Evolutionary conservation across 2,888 invertebrate genomes (phyloP), one percentile per base, ranked within the genome.

Genomic region (Tetropium fuscum): DNA sequence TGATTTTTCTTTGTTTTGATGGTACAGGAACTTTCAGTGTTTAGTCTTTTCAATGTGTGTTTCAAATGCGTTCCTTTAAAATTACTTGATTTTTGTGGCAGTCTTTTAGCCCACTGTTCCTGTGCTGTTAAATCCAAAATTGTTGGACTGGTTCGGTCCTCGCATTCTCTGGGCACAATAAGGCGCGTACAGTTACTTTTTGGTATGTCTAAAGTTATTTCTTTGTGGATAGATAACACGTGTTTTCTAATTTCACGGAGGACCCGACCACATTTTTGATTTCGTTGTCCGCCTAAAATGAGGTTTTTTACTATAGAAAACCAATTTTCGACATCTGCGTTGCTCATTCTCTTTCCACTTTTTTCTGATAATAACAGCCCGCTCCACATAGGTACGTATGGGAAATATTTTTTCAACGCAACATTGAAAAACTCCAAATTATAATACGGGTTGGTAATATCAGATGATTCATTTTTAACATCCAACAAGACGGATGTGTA

Each of bases 201-300:
- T 16, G 51, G 51, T 13, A 40, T 40, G 20, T 38, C 25, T 18
- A 51, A 40, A 22, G 25, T 8, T 20, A 51, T 25, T 40, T 51
- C 51, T 36, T 51, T 51, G 27, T 51, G 38, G n/a, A 51, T 51
- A 18, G 51, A 38, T 25, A 38, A 20, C 13, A 51, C 38, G 27
- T 15, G 36, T 25, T 38, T 51, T 40, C 51, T 51, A 8, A 51
- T 51, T 1, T 38, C 6, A 16, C 51, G 4, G 5, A 51, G 20
- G n/a, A 51, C 40, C 25, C 40, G 10, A 38, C 51, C 40, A 6
- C 36, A 34, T 38, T 40, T 51, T 11, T 51, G 38, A 51, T 51
- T 38, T 15, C 40, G 27, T 11, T 25, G 6, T 4, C 25, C 38
- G 8, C 25, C 10, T 7, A 51, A 40, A 38, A 51, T 51, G 40